Conservation (phyloP, 2,888 invertebrate genomes). For the Anarsia innoxiella region DNA sequence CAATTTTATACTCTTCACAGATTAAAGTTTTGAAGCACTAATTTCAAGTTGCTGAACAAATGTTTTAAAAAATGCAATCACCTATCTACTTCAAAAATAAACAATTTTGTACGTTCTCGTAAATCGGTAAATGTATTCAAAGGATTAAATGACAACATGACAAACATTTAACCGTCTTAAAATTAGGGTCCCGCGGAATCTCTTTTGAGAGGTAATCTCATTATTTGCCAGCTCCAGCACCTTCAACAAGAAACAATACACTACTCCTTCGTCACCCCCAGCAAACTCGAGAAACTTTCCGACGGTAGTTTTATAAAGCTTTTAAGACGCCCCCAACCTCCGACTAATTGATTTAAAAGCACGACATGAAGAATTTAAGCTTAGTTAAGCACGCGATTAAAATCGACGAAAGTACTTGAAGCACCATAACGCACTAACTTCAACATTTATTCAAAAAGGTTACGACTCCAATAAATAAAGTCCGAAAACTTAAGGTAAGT, state of each 20-base stretch:
- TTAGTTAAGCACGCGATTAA: slow-evolving; percentile 37
- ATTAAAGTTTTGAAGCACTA: too few relatives aligned
- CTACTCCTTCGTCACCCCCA: slow-evolving; percentile 8
- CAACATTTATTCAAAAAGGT: not conserved
- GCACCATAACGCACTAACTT: not conserved
- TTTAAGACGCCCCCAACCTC: slow-evolving; percentile 35
- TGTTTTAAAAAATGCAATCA: too few relatives aligned
- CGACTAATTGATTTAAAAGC: slow-evolving; percentile 48
- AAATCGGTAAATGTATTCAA: too few relatives aligned
- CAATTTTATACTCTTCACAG: too few relatives aligned
- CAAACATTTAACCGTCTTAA: too few relatives aligned
- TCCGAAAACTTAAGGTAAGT: slow-evolving; percentile 28
- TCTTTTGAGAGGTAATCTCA: not conserved
- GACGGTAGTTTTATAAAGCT: slow-evolving; percentile 33
- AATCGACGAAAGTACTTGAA: slow-evolving; percentile 7
- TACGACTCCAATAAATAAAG: slow-evolving; percentile 12
- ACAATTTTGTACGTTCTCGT: too few relatives aligned
- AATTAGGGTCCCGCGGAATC: not conserved
- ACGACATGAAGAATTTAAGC: slow-evolving; percentile 40
- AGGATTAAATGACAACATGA: too few relatives aligned
- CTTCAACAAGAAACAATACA: slow-evolving; percentile 3
- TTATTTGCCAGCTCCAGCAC: not conserved
- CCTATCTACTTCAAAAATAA: too few relatives aligned
- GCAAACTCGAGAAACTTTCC: slow-evolving; percentile 8
- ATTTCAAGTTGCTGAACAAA: too few relatives aligned